Evolutionary conservation across 2,797 vertebrate species (phyloP), one percentile per base, ranked within the genome.

Genomic region (Simalia tracyae): DNA sequence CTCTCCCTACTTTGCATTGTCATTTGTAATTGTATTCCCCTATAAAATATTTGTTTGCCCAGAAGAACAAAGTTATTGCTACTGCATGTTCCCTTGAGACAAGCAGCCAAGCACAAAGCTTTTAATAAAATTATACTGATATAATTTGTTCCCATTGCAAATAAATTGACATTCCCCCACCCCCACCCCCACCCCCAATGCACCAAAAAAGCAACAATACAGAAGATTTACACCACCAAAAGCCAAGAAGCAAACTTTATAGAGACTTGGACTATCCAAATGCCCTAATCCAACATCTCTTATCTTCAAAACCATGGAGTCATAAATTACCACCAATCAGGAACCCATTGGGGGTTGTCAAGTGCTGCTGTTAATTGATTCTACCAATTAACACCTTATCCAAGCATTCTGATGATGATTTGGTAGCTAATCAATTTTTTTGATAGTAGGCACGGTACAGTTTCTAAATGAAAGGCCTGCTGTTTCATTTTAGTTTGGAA

Each of bases 331-430:
- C 92, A 72, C 59, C 31, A 89, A 93, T 96, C 94, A 88, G 24
- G 90, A 94, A 89, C 86, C 56, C 96, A 94, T 84, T 36, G 84
- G 1, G 85, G 94, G 88, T 94, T 96, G 94, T 95, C 95, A 97
- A 95, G 96, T n/a, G 42, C 81, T 1, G 5, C 89, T 60, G 95
- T 96, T 97, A 97, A 98, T 97, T 97, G 96, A 97, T 97, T 97
- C 93, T 60, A 72, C 94, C 95, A 97, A 97, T 96, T 96, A 96
- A 92, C 95, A 81, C 91, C 95, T 97, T 96, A 96, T 96, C 96
- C 91, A 72, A 92, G 94, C 93, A 92, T 94, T 96, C 95, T 95
- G 96, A 97, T 97, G 95, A 94, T 93, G 94, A 96, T 96, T 96
- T 90, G 88, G 31, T 93, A 93, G 63, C 90, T 96, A 97, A 97